Evolutionary conservation across 2,888 invertebrate species (phyloP), one percentile per base, ranked within the genome.

Genomic region (Leptopilina syphax): DNA sequence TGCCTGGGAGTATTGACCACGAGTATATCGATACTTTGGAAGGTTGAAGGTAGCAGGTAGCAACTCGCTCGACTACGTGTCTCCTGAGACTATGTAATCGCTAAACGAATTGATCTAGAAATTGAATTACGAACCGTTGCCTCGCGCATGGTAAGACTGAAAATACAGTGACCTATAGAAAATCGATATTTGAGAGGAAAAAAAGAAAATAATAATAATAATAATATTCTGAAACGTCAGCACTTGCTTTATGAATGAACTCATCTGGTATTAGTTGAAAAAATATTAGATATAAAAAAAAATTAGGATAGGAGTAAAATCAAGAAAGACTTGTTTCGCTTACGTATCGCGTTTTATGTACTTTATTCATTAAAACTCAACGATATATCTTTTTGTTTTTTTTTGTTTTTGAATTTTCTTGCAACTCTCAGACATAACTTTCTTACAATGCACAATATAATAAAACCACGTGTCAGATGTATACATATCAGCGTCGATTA

Each of bases 281-380:
- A 41, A 41, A 41, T 18, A 18, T 18, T 41, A 41, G 41, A 41
- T 41, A 41, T 41, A 41, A 44, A 65, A 24, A 24, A 65, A 10
- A 50, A 66, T 41, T 34, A 50, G 57, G 13, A 4, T 13, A 57
- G 18, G 60, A 18, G 60, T 60, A 18, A 73, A 73, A 57, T 73
- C 18, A 18, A 73, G 54, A 1, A n/a, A 73, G 54, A 73, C 70
- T 54, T 73, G 24, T 57, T 73, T 73, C 13, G 27, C 8, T 73
- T 57, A 54, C n/a, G 70, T 73, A 54, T 73, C 57, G 13, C 50
- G 34, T 57, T 8, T 73, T 54, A 73, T 54, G 79, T 82, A 79
- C 80, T 81, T 83, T 85, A 85, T 85, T 85, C 83, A 83, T 82
- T 83, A 41, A 83, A 85, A 85, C 79, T 84, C 81, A 84, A 83